Conservation (phyloP, 2,888 invertebrate species). For the Cheilosia variabilis region DNA sequence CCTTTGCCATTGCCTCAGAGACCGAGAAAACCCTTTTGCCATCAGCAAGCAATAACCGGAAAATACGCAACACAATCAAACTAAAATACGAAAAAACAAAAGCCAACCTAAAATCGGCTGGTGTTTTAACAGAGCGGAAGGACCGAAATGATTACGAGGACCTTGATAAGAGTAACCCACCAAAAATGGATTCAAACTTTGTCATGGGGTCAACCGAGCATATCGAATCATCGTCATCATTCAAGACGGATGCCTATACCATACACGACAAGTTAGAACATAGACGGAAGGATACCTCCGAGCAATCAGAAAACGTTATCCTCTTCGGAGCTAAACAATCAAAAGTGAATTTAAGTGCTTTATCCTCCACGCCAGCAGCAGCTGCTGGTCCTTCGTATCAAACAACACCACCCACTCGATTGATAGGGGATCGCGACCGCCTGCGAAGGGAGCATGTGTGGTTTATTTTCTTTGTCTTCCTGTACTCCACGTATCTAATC, state of each 20-base stretch:
- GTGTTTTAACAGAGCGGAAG: conserved; percentile 32
- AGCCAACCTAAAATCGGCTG: conserved; percentile 44
- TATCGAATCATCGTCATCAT: conserved; percentile 16
- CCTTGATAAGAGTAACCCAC: conserved; percentile 74
- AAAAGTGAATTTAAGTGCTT: conserved; percentile 65
- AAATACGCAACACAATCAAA: conserved; percentile 52
- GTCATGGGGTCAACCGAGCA: conserved; percentile 5
- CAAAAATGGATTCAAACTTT: conserved; percentile 36
- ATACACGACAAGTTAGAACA: conserved; percentile 12
- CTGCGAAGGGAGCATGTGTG: conserved; percentile 76
- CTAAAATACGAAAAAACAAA: conserved; percentile 50
- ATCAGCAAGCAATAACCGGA: conserved; percentile 29
- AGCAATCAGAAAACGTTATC: conserved; percentile 50
- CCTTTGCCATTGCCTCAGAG: background rate
- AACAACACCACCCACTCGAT: conserved; percentile 12
- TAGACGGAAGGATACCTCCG: conserved; percentile 8
- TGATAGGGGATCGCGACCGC: conserved; percentile 36
- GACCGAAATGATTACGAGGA: conserved; percentile 76
- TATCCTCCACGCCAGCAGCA: conserved; percentile 48
- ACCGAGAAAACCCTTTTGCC: background rate
- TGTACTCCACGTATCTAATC: conserved; percentile 87
- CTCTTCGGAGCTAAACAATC: conserved; percentile 57
- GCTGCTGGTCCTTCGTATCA: conserved; percentile 12
- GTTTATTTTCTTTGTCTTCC: conserved; percentile 85
- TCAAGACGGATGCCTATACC: conserved; percentile 26